Base-by-base conservation (phyloP, 2,113 vertebrate genomes). In the Bos taurus region DNA sequence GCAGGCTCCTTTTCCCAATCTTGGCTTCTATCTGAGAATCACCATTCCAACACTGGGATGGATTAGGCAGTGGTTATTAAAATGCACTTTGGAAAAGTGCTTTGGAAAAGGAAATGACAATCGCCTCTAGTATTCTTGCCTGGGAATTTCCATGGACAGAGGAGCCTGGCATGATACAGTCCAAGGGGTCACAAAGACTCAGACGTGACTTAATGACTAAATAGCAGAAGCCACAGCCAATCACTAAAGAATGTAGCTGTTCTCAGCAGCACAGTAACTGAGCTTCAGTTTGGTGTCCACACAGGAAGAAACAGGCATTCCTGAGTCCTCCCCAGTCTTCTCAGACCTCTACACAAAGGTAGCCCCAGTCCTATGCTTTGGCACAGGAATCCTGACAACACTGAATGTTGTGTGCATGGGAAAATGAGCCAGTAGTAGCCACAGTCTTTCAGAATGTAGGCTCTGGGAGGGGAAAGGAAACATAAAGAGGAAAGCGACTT, bases 61-160 rank as follows among this genome's bases (percentile, higher is more conserved):
- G 40, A 92, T 97, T 92, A 97, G 15, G 43, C 43, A 89, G 52
- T 16, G 16, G 43, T 82, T 97, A 96, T 95, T 97, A 94, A 93
- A 95, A 83, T 87, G 94, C 64, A 83, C 40, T 40, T 40, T 40
- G 40, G 40, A 40, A 40, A 40, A 64, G 62, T 21, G 8, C 15
- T 71, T 36, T 71, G 64, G n/a, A 36, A 36, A 71, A 71, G 17
- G 9, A 36, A 71, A 21, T 71, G 64, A 36, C n/a, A 71, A 11
- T 11, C n/a, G 9, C 16, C 4, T 71, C 2, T 71, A 36, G n/a
- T 71, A 36, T 71, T 36, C 17, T 36, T 71, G 17, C 8, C n/a
- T 36, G 64, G 64, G 17, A 71, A 71, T 10, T 71, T 19, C 33
- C 33, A 36, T 21, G 33, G 8, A 71, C 17, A 36, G 64, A 67